Evolutionary conservation across 2,888 invertebrate species (phyloP).

Genomic region (Apamea monoglypha): DNA sequence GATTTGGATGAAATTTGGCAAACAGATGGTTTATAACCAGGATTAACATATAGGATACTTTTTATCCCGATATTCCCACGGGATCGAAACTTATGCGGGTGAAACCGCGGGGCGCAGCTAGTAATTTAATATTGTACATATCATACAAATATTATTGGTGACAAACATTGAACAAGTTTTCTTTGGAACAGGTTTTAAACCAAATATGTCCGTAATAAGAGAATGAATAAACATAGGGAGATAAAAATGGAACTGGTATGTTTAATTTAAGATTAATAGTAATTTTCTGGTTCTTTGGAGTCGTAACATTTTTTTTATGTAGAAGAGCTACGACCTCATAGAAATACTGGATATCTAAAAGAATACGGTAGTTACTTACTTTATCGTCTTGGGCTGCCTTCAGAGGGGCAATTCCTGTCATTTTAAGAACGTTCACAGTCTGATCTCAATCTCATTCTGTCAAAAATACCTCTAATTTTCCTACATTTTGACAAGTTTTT

Average conservation of each 20-base stretch:
- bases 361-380: not conserved
- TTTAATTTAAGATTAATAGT: not conserved
- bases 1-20: too few species aligned
- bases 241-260: slow-evolving; percentile 6
- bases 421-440: too few species aligned
- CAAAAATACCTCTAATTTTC: too few species aligned
- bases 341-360: not conserved
- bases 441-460: too few species aligned
- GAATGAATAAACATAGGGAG: slow-evolving; percentile 2
- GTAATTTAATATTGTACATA: slow-evolving; percentile 6
- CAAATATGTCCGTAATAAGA: not conserved
- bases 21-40: too few species aligned
- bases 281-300: not conserved
- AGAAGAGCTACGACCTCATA: not conserved
- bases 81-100: too few species aligned
- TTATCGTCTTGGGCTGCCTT: not conserved
- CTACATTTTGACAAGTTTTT: too few species aligned
- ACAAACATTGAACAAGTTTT: slow-evolving; percentile 1
- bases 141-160: not conserved
- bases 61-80: too few species aligned
- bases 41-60: too few species aligned
- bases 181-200: slow-evolving; percentile 20
- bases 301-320: not conserved
- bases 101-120: too few species aligned
- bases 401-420: too few species aligned